phyloP scores from a whole-genome alignment of 92 coral and sea anemone genomes.

The Umimayanthus kanabou region DNA sequence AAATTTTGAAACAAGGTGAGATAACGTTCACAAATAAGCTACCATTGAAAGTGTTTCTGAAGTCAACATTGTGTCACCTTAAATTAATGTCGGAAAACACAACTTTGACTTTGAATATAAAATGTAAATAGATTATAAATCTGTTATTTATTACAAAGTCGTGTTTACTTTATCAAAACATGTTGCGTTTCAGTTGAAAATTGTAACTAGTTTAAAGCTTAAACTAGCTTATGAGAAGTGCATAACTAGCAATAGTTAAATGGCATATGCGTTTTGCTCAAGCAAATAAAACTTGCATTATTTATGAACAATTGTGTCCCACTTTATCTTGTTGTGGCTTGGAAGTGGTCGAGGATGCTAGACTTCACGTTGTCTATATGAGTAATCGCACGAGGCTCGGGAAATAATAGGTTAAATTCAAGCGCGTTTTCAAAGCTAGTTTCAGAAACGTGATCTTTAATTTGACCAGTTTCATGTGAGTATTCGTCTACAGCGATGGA shows the following conservation, averaged over 20 bases:
- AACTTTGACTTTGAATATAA: neutral
- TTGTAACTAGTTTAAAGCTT: neutral
- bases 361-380: too few relatives aligned
- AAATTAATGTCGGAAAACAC: neutral
- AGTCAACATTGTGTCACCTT: neutral
- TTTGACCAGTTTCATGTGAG: too few relatives aligned
- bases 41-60: neutral
- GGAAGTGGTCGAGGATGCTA: neutral
- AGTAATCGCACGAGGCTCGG: too few relatives aligned
- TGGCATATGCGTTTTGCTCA: neutral
- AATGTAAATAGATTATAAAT: slow-evolving; percentile 11
- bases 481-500: too few relatives aligned
- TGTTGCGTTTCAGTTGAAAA: slow-evolving; percentile 2
- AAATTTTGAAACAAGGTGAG: neutral
- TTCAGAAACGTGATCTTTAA: too few relatives aligned
- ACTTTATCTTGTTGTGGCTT: neutral
- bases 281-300: neutral
- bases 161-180: neutral
- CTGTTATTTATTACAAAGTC: slow-evolving; percentile 14
- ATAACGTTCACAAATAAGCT: neutral
- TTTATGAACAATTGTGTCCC: neutral
- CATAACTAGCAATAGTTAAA: neutral
- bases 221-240: neutral
- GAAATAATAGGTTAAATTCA: too few relatives aligned
- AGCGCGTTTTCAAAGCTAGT: too few relatives aligned